Evolutionary conservation across 1,140 invertebrate genomes (phyloP), one percentile per base, ranked within the genome.

Genomic region (Zophobas atratus): DNA sequence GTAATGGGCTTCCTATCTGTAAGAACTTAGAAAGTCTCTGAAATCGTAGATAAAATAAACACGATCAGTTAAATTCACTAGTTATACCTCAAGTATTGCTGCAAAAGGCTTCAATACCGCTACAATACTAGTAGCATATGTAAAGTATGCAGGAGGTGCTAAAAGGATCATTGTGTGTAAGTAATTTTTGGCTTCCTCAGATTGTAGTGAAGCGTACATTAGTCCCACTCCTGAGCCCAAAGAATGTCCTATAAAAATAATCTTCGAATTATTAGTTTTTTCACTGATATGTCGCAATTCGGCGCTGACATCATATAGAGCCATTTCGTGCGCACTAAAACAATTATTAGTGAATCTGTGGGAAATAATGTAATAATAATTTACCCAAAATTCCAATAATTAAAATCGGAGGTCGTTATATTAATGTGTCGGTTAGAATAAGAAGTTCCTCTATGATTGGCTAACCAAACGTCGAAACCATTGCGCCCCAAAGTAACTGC

Each of bases 181-280:
- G 6, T 36, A 32, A 8, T 63, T 6, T 36, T 63, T 63, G 20
- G 57, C 57, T 63, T 63, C 57, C 6, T 63, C 8, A 2, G 34
- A 6, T 39, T 63, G 20, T 36, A 63, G 6, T 2, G 57, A 63
- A 6, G 57, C 2, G 33, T 63, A 63, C 3, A 34, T n/a, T 2
- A 39, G 5, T 2, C 34, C 38, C 2, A 33, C 20, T 2, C 2
- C 33, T 33, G 5, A 36, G 2, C 34, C 57, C 34, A 63, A 36
- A n/a, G 57, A 63, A 63, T 63, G 57, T 36, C 57, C 57, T 33
- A 63, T 34, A 36, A 32, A 35, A 63, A 63, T 39, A 36, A 63
- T 8, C 6, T 63, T 39, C 6, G 3, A 6, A 6, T 20, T 6
- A 63, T 63, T 63, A 33, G 57, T 63, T 36, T 6, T 63, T 35